Conservation (phyloP, 2,888 invertebrate genomes). For the Orthosia cruda region DNA sequence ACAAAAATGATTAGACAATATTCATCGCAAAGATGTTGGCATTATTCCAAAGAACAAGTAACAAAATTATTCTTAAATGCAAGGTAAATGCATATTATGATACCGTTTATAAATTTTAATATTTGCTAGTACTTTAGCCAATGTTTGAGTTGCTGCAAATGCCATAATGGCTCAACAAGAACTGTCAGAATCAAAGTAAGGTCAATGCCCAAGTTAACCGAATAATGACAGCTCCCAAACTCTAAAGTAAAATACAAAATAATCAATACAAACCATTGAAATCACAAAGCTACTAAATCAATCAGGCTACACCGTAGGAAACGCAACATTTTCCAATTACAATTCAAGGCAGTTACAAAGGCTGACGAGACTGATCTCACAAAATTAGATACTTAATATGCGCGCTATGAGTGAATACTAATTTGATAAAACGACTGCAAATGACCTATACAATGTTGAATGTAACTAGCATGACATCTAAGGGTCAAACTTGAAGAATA, state of each 20-base stretch:
- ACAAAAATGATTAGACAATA: neutral
- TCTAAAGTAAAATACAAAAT: constrained; percentile 35
- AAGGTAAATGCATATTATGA: constrained; percentile 9
- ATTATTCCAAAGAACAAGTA: neutral
- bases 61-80: neutral
- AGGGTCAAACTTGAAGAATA: constrained; percentile 29
- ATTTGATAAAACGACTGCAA: constrained; percentile 47
- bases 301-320: constrained; percentile 47
- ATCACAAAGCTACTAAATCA: constrained; percentile 45
- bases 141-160: constrained; percentile 27
- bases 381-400: constrained; percentile 55
- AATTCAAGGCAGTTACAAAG: constrained; percentile 55
- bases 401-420: constrained; percentile 51
- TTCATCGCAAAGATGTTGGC: constrained; percentile 7
- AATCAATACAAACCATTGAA: constrained; percentile 29
- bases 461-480: constrained; percentile 20
- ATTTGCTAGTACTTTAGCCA: constrained; percentile 7
- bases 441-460: constrained; percentile 33
- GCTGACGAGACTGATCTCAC: constrained; percentile 42
- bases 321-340: constrained; percentile 57
- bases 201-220: constrained; percentile 23
- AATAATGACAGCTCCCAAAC: constrained; percentile 13
- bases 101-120: neutral
- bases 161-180: constrained; percentile 8
- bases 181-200: constrained; percentile 32